Evolutionary conservation across 2,797 vertebrate genomes (phyloP).

Genomic region (Caiman crocodilus): DNA sequence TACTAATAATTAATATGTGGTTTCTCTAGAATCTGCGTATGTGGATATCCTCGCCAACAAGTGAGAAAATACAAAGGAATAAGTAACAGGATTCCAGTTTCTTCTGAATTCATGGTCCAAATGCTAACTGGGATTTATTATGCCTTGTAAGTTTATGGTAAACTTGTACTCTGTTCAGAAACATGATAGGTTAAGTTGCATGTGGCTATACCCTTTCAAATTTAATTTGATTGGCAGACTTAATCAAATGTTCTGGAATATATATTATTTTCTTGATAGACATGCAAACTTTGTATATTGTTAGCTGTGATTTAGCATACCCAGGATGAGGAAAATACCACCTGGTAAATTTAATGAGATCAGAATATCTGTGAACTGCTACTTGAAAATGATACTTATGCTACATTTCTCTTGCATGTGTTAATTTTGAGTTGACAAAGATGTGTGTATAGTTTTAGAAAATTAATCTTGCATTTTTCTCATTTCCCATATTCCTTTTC

Average conservation of each 20-base stretch:
- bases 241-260: background rate
- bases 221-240: background rate
- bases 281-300: background rate
- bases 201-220: background rate
- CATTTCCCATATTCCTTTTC: background rate
- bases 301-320: background rate
- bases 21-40: conserved; percentile 92
- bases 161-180: background rate
- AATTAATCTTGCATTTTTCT: background rate
- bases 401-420: background rate
- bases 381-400: background rate
- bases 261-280: background rate
- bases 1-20: conserved; percentile 37
- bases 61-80: conserved; percentile 93
- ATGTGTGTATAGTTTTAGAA: background rate
- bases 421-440: background rate
- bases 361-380: background rate
- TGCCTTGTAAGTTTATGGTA: conserved; percentile 90
- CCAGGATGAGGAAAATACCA: background rate
- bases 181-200: background rate
- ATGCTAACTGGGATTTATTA: conserved; percentile 98
- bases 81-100: conserved; percentile 91
- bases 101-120: conserved; percentile 97
- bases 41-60: conserved; percentile 95
- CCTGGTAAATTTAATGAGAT: background rate